Base-by-base conservation (phyloP, 2,888 invertebrate species). In the Ormia ochracea region DNA sequence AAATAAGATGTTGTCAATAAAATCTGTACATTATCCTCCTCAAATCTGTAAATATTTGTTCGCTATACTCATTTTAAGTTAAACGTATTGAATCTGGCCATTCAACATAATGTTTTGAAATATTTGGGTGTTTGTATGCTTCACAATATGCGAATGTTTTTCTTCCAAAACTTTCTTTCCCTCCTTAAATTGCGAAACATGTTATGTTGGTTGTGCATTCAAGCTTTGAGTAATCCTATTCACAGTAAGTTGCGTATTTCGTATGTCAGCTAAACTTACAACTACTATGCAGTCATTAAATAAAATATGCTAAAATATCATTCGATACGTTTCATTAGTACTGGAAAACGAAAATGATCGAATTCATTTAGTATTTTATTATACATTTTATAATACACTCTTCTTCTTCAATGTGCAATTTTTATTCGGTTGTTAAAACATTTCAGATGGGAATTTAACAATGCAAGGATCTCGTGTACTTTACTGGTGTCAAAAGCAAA, bases 51-150 rank as follows among this genome's bases (percentile, higher is more conserved):
- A 45, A 48, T 41, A 31, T 59, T 48, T 74, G 12, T 33, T 41
- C 65, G 31, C 41, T 45, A 9, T 17, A 26, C 28, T 38, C 6
- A 17, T 38, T 45, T 17, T 52, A 36, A 52, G 66, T 36, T 43
- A 59, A 66, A 66, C 66, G 72, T 72, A 66, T 72, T 66, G 65
- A 78, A 78, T 61, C 33, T 73, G 78, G 43, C 77, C 72, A 72
- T 78, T 72, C 66, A 73, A 61, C 61, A 61, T 73, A 73, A 66
- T 73, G 61, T 50, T 59, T 58, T 19, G 26, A 52, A 58, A 59
- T 66, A 41, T 31, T 52, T 0, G 66, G 9, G 4, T 41, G 23
- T 43, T 2, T 26, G 9, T 36, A 3, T 31, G n/a, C 23, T 12
- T 31, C n/a, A n/a, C n/a, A n/a, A 2, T 66, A 41, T 50, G 3